Evolutionary conservation across 2,888 invertebrate species (phyloP), one percentile per base, ranked within the genome.

Genomic region (Cephus pygmeus): DNA sequence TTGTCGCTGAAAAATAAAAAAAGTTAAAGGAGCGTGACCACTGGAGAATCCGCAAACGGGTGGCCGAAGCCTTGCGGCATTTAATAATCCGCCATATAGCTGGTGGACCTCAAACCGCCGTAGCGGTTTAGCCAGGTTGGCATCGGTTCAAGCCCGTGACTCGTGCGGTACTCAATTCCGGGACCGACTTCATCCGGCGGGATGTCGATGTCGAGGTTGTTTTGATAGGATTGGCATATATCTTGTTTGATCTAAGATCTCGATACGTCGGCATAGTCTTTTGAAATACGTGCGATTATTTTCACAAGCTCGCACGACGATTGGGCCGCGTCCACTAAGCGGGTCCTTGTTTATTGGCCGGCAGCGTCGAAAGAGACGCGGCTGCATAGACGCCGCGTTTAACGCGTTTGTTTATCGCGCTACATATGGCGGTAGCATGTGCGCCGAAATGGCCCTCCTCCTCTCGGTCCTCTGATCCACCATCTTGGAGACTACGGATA

Each of bases 401-500:
- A 84, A 83, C 76, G 85, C 84, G 85, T 88, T 87, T 90, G 90
- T 90, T 90, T 90, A 90, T 90, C 86, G 85, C 87, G 83, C 87
- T 89, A 86, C 91, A 91, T 90, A 90, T 91, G 91, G 89, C 89
- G 87, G 87, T 88, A 88, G 88, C 90, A 90, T 90, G 88, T 90
- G 89, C 84, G 86, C 87, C 34, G 34, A 71, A 31, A 34, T 56
- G 56, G 56, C 23, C 23, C 56, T 56, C 56, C 56, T 56, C 56
- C 56, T 56, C 56, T 56, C 56, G 56, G 56, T 56, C 56, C 56
- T 56, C 56, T 23, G 56, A 23, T 56, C 56, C 56, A 56, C 56
- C 56, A 23, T 56, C 56, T 56, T 56, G 56, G 9, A 56, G 56
- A 56, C 56, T 56, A 56, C 23, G 56, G 23, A 56, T 56, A 56